Percentiles rank a stretch among this genome's conserved stretches.
Conservation (phyloP, 1,140 invertebrate species). For the Phortica variegata region DNA sequence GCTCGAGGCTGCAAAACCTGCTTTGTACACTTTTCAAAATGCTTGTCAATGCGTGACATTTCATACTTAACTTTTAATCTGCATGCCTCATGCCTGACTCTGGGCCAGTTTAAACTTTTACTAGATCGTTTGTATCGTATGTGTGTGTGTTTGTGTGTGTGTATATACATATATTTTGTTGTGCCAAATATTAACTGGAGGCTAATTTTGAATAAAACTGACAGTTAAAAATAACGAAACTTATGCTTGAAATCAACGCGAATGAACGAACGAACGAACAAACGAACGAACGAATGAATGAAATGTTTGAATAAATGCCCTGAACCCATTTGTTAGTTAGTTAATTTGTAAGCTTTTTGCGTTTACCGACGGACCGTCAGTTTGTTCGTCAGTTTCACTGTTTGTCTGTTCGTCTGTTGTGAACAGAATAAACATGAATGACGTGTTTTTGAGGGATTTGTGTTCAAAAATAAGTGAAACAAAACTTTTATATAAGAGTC, state of each 20-base stretch:
- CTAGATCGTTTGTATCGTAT: conserved; percentile 8
- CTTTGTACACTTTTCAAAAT: conserved; percentile 51
- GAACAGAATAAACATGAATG: too few species aligned
- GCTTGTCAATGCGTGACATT: conserved; percentile 54
- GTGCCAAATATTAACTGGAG: conserved; percentile 48
- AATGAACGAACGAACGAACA: not conserved
- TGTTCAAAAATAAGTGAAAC: conserved; percentile 41
- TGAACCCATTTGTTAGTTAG: too few species aligned
- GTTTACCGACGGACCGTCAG: too few species aligned
- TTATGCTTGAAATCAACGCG: conserved; percentile 6
- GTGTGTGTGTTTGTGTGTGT: conserved; percentile 5
- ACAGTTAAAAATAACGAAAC: conserved; percentile 33
- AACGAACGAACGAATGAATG: too few species aligned
- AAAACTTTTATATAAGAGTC: conserved; percentile 32
- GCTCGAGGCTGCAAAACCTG: conserved; percentile 41
- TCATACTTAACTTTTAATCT: conserved; percentile 55
- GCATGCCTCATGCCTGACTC: conserved; percentile 31
- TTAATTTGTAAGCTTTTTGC: too few species aligned
- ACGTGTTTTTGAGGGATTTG: too few species aligned
- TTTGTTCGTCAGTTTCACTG: too few species aligned
- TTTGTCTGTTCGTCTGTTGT: too few species aligned
- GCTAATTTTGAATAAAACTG: conserved; percentile 54
- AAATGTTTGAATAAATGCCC: too few species aligned
- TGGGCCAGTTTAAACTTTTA: conserved; percentile 20
- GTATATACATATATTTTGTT: conserved; percentile 47